These are phyloP conservation scores for Carollia perspicillata DNA, from an alignment of 2,113 vertebrate genomes.

Conservation along the genomic window DNA sequence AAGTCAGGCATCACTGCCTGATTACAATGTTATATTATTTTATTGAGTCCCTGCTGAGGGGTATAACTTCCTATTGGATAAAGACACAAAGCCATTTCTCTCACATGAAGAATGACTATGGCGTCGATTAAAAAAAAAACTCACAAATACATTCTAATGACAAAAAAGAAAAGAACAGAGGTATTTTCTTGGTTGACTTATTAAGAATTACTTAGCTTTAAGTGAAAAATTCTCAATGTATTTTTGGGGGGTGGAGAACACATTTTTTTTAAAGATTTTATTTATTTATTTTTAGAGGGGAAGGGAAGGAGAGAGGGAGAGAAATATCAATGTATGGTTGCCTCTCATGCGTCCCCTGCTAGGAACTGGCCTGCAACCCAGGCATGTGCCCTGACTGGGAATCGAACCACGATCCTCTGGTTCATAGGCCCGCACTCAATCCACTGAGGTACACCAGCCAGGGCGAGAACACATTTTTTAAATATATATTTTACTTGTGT, in stretches of 20 bases:
- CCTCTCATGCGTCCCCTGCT: too few species aligned
- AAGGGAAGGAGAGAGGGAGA: too few species aligned
- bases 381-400: too few species aligned
- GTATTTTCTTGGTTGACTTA: neutral
- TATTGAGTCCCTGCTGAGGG: neutral
- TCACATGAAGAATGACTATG: neutral
- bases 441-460: too few species aligned
- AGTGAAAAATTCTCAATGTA: neutral
- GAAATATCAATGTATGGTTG: too few species aligned
- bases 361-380: too few species aligned
- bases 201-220: slow-evolving; percentile 18
- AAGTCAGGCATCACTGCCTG: neutral
- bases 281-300: too few species aligned
- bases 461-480: too few species aligned
- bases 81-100: neutral
- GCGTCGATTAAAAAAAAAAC: neutral
- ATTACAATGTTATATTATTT: neutral
- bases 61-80: slow-evolving; percentile 27
- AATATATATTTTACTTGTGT: too few species aligned
- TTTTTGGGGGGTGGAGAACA: neutral
- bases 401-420: too few species aligned
- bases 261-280: too few species aligned
- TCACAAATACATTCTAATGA: neutral
- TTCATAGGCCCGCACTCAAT: too few species aligned
- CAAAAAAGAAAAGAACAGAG: neutral